phyloP scores from a whole-genome alignment of 2,113 vertebrate genomes.

The Origma solitaria region DNA sequence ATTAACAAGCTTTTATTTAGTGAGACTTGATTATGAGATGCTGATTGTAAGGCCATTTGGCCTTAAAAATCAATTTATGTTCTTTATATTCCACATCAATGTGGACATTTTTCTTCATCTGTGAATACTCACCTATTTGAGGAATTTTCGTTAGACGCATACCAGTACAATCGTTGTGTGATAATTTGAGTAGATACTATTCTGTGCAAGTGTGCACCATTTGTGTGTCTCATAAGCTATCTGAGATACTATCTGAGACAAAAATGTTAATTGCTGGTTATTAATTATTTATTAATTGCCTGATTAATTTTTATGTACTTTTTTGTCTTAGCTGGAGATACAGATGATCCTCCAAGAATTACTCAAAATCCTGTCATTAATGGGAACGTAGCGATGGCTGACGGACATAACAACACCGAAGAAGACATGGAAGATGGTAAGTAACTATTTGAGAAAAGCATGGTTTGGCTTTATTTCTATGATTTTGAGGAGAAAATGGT shows the following conservation, averaged over 20 bases:
- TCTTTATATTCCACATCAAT: background rate
- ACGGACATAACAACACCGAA: slow-evolving; percentile 95
- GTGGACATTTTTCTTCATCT: background rate
- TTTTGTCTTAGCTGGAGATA: slow-evolving; percentile 85
- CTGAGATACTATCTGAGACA: background rate
- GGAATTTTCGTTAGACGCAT: background rate
- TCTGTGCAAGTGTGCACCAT: background rate
- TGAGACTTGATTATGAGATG: background rate
- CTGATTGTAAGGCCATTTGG: background rate
- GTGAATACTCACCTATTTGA: background rate
- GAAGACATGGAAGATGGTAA: slow-evolving; percentile 99
- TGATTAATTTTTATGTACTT: background rate
- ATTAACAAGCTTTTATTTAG: background rate
- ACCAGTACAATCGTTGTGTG: background rate
- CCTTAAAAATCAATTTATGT: background rate
- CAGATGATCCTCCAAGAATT: slow-evolving; percentile 97
- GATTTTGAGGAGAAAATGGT: background rate
- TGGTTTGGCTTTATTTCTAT: background rate
- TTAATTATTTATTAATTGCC: too few species aligned
- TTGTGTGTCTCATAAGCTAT: background rate
- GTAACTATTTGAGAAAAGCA: background rate
- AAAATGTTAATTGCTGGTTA: background rate
- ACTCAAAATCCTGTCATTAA: slow-evolving; percentile 97
- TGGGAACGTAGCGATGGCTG: slow-evolving; percentile 96
- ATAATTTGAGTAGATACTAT: background rate